These are phyloP conservation scores for Cyaniris semiargus DNA, from an alignment of 2,888 invertebrate genomes.

Conservation along the genomic window DNA sequence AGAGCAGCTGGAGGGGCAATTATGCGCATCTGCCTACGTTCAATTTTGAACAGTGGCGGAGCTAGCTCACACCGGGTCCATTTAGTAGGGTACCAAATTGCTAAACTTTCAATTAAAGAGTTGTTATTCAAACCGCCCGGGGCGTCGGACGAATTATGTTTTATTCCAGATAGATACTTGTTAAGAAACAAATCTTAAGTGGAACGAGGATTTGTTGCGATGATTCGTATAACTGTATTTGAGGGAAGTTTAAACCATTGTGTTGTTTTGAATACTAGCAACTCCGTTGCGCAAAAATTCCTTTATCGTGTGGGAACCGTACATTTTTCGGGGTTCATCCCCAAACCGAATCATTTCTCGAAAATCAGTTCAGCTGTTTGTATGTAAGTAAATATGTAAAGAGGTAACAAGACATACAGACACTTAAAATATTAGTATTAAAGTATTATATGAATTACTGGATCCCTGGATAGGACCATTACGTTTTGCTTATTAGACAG, in stretches of 20 bases:
- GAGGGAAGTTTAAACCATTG: background rate
- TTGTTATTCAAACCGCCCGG: conserved; percentile 78
- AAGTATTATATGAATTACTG: too few relatives aligned
- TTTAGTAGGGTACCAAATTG: conserved; percentile 78
- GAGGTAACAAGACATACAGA: too few relatives aligned
- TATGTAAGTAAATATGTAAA: too few relatives aligned
- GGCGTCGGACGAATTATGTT: conserved; percentile 72
- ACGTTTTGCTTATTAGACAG: background rate
- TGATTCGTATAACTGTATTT: background rate
- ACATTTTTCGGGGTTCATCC: too few relatives aligned
- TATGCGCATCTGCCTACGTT: conserved; percentile 80
- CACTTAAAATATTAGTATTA: too few relatives aligned
- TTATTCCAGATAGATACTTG: conserved; percentile 72
- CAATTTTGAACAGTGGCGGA: conserved; percentile 78
- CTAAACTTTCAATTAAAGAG: conserved; percentile 81
- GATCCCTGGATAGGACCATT: too few relatives aligned
- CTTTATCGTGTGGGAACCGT: too few relatives aligned
- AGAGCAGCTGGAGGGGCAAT: conserved; percentile 75
- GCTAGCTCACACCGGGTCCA: conserved; percentile 71
- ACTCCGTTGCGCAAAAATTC: background rate
- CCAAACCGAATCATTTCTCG: too few relatives aligned
- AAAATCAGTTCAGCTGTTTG: too few relatives aligned
- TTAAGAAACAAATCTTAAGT: conserved; percentile 63
- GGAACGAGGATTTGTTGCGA: conserved; percentile 44
- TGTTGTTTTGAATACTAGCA: background rate